Evolutionary conservation across 2,113 vertebrate species (phyloP).

Genomic region (Stegastes partitus): DNA sequence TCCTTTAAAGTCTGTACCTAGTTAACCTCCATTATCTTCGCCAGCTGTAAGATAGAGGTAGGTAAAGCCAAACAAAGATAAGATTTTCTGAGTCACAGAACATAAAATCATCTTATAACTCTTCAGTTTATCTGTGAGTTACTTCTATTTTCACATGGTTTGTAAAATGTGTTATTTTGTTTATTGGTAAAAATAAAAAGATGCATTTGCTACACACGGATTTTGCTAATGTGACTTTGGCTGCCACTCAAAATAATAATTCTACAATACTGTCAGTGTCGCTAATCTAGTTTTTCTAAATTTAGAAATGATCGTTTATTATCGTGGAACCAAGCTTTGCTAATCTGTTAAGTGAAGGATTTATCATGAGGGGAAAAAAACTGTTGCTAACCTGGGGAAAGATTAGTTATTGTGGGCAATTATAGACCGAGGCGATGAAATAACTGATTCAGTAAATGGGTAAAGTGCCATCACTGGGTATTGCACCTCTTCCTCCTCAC

Average conservation of each 20-base stretch:
- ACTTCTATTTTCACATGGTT: neutral
- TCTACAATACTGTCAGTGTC: neutral
- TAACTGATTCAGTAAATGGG: conserved; percentile 52
- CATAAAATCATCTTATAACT: neutral
- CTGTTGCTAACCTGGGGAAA: conserved; percentile 21
- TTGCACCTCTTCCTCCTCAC: conserved; percentile 14
- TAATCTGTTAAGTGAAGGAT: conserved; percentile 16
- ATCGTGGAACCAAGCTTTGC: neutral
- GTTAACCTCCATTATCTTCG: neutral
- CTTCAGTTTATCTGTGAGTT: neutral
- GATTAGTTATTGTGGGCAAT: conserved; percentile 24
- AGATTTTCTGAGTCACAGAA: neutral
- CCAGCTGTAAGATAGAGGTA: neutral
- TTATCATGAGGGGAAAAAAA: neutral
- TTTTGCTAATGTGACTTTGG: neutral
- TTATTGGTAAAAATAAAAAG: neutral
- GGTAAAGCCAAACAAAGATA: neutral
- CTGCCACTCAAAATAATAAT: neutral
- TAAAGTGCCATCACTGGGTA: conserved; percentile 29
- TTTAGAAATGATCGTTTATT: neutral
- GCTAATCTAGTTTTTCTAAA: neutral
- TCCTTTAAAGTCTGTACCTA: neutral
- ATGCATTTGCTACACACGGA: neutral
- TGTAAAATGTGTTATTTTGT: no score
- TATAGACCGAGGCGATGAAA: conserved; percentile 33